Evolutionary conservation across 2,797 vertebrate species (phyloP), one percentile per base, ranked within the genome.

Genomic region (Anas bernieri): DNA sequence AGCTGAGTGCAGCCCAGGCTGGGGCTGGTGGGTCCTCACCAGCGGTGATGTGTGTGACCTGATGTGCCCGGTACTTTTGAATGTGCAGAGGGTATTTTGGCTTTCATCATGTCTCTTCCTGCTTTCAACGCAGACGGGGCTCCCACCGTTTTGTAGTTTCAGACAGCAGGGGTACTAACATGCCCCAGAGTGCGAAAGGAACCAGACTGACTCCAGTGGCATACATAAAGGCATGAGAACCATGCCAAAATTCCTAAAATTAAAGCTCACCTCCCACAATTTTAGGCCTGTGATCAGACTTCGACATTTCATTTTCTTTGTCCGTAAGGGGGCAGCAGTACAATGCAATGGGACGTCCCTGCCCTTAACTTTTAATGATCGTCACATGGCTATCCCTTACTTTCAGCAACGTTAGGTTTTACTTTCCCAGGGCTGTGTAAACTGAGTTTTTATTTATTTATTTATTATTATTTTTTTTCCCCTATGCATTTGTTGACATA

Each of bases 271-370:
- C 61, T 41, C 26, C 10, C 28, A 3, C 23, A 22, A 41, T n/a
- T 77, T 78, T 9, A 35, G 58, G 61, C 28, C 46, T 61, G 31
- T 55, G n/a, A 64, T 20, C 12, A 7, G 12, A 6, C 25, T 6
- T 13, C 41, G 86, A 83, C 62, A 95, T 22, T 58, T 95, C 6
- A 1, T 73, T 22, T 12, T 16, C 59, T 63, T 35, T 75, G 46
- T 79, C 96, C 98, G 77, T 84, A 94, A 95, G 97, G 89, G 97
- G 98, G 97, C 97, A 97, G 97, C 93, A 97, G 90, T 86, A 94
- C 88, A 33, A 54, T 94, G 22, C 80, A 39, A 41, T 73, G 64
- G 74, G 92, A 45, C 77, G 46, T 87, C 48, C 52, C 86, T 91
- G 28, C 0, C 8, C 52, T 85, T 33, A 12, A 6, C 66, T 50